Conservation (phyloP, 2,888 invertebrate species). For the Sthenelais limicola region DNA sequence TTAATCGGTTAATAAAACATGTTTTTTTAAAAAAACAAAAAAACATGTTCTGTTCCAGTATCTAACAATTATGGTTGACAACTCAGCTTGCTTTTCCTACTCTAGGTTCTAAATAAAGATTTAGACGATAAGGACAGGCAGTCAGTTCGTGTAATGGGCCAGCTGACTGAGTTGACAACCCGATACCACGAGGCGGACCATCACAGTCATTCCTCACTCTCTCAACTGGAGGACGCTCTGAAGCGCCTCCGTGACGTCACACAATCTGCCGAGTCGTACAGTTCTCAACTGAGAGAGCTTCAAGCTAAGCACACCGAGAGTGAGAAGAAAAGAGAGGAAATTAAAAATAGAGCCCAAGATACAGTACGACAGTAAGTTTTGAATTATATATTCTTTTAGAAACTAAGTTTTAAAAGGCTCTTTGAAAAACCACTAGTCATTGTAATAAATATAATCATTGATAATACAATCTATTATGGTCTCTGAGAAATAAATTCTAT, state of each 20-base stretch:
- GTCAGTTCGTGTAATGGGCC: conserved; percentile 48
- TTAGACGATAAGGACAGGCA: conserved; percentile 52
- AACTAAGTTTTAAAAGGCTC: neutral
- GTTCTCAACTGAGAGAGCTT: conserved; percentile 59
- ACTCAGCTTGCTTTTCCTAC: neutral
- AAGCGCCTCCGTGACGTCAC: conserved; percentile 59
- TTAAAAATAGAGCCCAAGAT: conserved; percentile 67
- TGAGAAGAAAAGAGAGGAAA: conserved; percentile 66
- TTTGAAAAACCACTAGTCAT: too few relatives aligned
- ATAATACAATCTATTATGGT: too few relatives aligned
- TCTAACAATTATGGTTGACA: neutral
- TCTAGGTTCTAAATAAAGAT: conserved; percentile 66
- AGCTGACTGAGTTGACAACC: conserved; percentile 63
- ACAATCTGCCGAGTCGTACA: conserved; percentile 60
- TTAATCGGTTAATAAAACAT: too few relatives aligned
- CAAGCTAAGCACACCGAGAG: conserved; percentile 60
- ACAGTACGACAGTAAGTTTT: conserved; percentile 67
- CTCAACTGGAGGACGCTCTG: conserved; percentile 62
- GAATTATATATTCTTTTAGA: neutral
- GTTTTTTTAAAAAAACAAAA: neutral
- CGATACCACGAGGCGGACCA: conserved; percentile 63
- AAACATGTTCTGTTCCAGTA: neutral
- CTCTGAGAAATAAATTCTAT: too few relatives aligned
- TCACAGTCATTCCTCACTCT: conserved; percentile 57
- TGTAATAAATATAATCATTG: too few relatives aligned